These are phyloP conservation scores for Bombyx huttoni DNA, from an alignment of 2,888 invertebrate genomes.

Conservation along the genomic window DNA sequence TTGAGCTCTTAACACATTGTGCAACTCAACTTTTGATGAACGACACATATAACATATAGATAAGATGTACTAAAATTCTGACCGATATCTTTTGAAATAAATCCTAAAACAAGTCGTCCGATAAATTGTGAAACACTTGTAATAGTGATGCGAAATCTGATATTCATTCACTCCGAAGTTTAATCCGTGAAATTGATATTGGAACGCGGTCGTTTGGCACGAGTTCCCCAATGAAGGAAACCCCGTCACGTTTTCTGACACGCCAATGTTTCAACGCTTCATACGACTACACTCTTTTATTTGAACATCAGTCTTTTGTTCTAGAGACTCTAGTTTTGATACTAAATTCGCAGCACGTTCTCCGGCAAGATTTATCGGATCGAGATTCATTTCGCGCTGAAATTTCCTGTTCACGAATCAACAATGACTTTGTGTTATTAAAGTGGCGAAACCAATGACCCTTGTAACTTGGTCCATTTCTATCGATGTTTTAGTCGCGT, in stretches of 20 bases:
- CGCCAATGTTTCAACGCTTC: conserved; percentile 43
- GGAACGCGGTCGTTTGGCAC: conserved; percentile 19
- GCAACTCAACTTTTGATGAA: no score
- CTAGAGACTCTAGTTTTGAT: conserved; percentile 38
- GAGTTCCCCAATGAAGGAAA: conserved; percentile 16
- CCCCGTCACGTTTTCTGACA: conserved; percentile 36
- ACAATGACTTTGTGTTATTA: conserved; percentile 8
- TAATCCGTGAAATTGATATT: conserved; percentile 45
- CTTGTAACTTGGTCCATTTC: conserved; percentile 6
- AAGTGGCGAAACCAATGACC: conserved; percentile 7
- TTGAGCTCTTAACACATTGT: no score
- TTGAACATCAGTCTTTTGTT: conserved; percentile 43
- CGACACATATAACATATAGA: no score
- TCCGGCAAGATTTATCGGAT: conserved; percentile 32
- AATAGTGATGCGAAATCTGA: conserved; percentile 1
- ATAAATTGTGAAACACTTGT: not conserved
- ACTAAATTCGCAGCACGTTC: conserved; percentile 34
- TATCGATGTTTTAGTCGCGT: conserved; percentile 7
- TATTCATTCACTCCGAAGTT: conserved; percentile 11
- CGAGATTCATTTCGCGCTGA: conserved; percentile 20
- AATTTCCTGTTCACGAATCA: conserved; percentile 2
- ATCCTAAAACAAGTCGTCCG: not conserved
- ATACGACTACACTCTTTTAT: conserved; percentile 30
- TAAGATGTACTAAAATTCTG: no score
- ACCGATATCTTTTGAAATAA: no score